Base-by-base conservation (phyloP, 1,140 invertebrate genomes). In the Nautilus pompilius region DNA sequence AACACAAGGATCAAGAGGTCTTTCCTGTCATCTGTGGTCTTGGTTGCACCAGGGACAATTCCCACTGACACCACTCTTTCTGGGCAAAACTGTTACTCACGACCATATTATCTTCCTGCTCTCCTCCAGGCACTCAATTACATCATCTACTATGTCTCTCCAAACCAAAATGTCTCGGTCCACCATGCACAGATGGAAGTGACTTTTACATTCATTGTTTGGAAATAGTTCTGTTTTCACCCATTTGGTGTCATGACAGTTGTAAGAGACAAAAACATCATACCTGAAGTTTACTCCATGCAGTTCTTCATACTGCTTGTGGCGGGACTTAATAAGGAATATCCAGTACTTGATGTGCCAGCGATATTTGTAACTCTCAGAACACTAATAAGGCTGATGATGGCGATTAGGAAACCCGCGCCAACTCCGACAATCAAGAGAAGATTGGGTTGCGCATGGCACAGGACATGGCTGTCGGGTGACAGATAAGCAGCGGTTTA, bases 141-240 rank as follows among this genome's bases (percentile, higher is more conserved):
- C 36, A 24, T 66, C 58, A 55, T 66, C 51, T 15, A 61, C 46
- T 26, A 58, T 53, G 46, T 58, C 49, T 17, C 34, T 26, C 24
- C 60, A 58, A 0, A 53, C 54, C 6, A 55, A 15, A 32, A 65
- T 60, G 53, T 65, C 63, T 36, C 63, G 33, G 33, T 65, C 49
- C 32, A 60, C 58, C 29, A 65, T 65, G 45, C 63, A 65, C 49
- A 65, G 58, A 20, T 59, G 32, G 28, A 65, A 36, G 36, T 53
- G 45, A 20, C 26, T 3, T 22, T 30, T 32, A 3, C 51, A 8
- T 30, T 65, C 63, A 17, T 60, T 13, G 22, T 33, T 20, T 2
- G 20, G 22, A 20, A 17, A 15, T 26, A 65, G 33, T 17, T 26
- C 54, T n/a, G 57, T n/a, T 28, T 29, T 5, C 41, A 66, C 54